phyloP scores from a whole-genome alignment of 2,888 invertebrate species.

The Caenorhabditis macrosperma region DNA sequence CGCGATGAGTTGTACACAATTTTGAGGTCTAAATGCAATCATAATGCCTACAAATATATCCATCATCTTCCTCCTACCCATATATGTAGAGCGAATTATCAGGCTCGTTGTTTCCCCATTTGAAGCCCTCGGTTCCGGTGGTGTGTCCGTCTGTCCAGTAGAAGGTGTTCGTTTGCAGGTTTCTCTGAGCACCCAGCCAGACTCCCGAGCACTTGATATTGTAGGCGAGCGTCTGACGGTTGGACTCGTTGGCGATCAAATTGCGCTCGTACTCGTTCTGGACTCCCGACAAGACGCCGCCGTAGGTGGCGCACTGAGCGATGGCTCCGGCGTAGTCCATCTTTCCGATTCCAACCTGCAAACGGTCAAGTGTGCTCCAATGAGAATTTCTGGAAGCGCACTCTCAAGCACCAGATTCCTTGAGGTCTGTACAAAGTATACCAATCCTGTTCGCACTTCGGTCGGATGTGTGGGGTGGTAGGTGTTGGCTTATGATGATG shows the following conservation, averaged over 20 bases:
- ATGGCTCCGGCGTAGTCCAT: slow-evolving; percentile 33
- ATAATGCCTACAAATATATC: too few relatives aligned
- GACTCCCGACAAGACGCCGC: slow-evolving; percentile 28
- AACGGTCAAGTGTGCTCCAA: background rate
- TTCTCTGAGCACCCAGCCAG: slow-evolving; percentile 23
- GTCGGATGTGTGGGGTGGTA: background rate
- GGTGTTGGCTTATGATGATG: background rate
- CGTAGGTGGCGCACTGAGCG: slow-evolving; percentile 33
- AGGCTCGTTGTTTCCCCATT: slow-evolving; percentile 21
- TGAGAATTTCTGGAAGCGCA: background rate
- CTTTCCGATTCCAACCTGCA: slow-evolving; percentile 32
- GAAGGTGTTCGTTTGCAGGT: background rate
- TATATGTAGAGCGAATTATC: too few relatives aligned
- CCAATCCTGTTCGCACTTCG: slow-evolving; percentile 23
- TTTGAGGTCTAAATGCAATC: slow-evolving; percentile 9
- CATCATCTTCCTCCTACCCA: too few relatives aligned
- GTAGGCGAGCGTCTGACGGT: slow-evolving; percentile 11
- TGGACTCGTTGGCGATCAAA: slow-evolving; percentile 10
- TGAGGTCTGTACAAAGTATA: slow-evolving; percentile 27
- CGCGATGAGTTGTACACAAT: slow-evolving; percentile 21
- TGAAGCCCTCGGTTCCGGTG: slow-evolving; percentile 17
- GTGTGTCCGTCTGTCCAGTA: slow-evolving; percentile 45
- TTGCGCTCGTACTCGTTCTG: slow-evolving; percentile 25
- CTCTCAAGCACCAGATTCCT: slow-evolving; percentile 36
- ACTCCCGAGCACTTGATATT: slow-evolving; percentile 13